Base-by-base conservation (phyloP, 2,888 invertebrate species). In the Odontomyia ornata region DNA sequence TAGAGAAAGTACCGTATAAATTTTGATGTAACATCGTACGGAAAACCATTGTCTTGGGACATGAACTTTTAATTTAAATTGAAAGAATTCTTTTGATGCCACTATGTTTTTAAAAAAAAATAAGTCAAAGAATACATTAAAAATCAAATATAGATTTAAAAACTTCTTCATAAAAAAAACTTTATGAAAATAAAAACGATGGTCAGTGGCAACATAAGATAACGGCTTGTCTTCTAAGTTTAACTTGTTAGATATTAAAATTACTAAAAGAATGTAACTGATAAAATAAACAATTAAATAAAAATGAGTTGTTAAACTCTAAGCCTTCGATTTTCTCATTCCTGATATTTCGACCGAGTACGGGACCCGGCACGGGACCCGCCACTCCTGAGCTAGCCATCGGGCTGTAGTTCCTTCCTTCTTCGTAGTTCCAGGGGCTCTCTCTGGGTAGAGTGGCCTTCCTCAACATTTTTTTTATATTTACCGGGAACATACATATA, bases 211-310 rank as follows among this genome's bases (percentile, higher is more conserved):
- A 67, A 67, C 67, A 18, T 67, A 52, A 76, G 76, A 56, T 67
- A 84, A 86, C 84, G 85, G 85, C 86, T 86, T 86, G 86, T 86
- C 86, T 85, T 82, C 83, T 86, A 86, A 86, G 86, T 83, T 82
- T 86, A 86, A 86, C 84, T 82, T 80, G 82, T 86, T 85, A 86
- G 85, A 81, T 84, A 79, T 30, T 56, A 13, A 56, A 67, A 64
- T 18, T 25, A 67, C 23, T 67, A 43, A 43, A 43, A 43, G 43
- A n/a, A 43, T 43, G 13, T 43, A 25, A 67, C 43, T 67, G 27
- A 67, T 23, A 9, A 3, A 64, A 64, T 64, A 64, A 64, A 64
- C n/a, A n/a, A n/a, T n/a, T n/a, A n/a, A n/a, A n/a, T n/a, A n/a
- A n/a, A n/a, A n/a, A n/a, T n/a, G n/a, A n/a, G n/a, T n/a, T n/a